Percentiles rank a stretch among this genome's conserved stretches.
Evolutionary conservation across 2,113 vertebrate genomes (phyloP).

Genomic region (Chaetura pelagica): DNA sequence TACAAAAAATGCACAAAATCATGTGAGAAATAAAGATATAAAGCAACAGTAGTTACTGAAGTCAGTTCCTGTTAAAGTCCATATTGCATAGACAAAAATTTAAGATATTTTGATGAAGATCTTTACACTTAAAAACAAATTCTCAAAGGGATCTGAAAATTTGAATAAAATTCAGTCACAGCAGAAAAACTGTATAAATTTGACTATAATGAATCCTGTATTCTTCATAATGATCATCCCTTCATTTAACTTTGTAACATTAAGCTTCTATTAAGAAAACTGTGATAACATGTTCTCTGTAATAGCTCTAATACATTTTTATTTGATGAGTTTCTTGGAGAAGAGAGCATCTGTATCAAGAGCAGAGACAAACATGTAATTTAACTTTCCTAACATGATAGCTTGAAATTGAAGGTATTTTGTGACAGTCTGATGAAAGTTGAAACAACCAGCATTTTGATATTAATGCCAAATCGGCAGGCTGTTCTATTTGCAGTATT

Average conservation of each 20-base stretch:
- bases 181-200: neutral
- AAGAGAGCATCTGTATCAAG: neutral
- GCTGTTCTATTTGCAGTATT: neutral
- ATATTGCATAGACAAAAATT: neutral
- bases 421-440: neutral
- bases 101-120: neutral
- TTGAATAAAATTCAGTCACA: neutral
- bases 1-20: neutral
- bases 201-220: neutral
- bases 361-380: neutral
- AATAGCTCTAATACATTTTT: neutral
- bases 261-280: neutral
- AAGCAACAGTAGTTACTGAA: neutral
- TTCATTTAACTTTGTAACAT: neutral
- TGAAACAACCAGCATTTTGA: neutral
- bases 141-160: neutral
- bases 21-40: neutral
- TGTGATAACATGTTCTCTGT: neutral
- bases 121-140: neutral
- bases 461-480: neutral
- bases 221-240: neutral
- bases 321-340: neutral
- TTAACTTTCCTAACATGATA: neutral
- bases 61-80: neutral
- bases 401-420: neutral